A percentile compares a stretch with the other conserved stretches of the same genome.
Evolutionary conservation across 2,888 invertebrate genomes (phyloP).

Genomic region (Drosophila picticornis): DNA sequence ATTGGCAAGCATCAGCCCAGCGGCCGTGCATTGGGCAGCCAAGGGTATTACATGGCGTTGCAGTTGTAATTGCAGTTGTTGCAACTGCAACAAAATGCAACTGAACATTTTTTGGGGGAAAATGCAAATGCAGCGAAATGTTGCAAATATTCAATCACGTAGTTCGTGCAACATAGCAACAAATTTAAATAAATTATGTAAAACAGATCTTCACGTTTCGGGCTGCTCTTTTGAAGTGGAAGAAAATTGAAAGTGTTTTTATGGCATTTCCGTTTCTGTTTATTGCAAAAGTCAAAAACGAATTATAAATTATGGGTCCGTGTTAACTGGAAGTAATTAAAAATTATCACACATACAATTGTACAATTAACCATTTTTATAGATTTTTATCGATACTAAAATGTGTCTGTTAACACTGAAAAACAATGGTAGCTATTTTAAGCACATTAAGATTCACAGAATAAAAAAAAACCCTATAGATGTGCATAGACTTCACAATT

Average conservation of each 20-base stretch:
- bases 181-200: slow-evolving; percentile 80
- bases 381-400: slow-evolving; percentile 29
- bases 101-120: slow-evolving; percentile 45
- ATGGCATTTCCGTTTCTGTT: slow-evolving; percentile 55
- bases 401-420: slow-evolving; percentile 13
- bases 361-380: slow-evolving; percentile 9
- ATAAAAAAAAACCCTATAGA: background rate
- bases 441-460: background rate
- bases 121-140: slow-evolving; percentile 65
- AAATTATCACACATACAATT: slow-evolving; percentile 49
- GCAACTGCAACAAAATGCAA: slow-evolving; percentile 52
- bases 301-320: slow-evolving; percentile 47
- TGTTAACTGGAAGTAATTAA: slow-evolving; percentile 54
- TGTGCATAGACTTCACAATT: background rate
- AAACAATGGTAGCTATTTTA: slow-evolving; percentile 13
- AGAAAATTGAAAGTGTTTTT: slow-evolving; percentile 41
- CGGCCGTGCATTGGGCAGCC: slow-evolving; percentile 60
- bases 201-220: slow-evolving; percentile 55
- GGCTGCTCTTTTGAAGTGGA: slow-evolving; percentile 19
- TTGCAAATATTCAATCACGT: slow-evolving; percentile 81
- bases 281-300: slow-evolving; percentile 21
- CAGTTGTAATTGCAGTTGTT: slow-evolving; percentile 28
- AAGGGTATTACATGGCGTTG: slow-evolving; percentile 68
- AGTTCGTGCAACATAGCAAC: slow-evolving; percentile 70
- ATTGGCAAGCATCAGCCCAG: slow-evolving; percentile 67